phyloP scores from a whole-genome alignment of 2,888 invertebrate genomes.

The Scaptodrosophila latifasciaeformis region DNA sequence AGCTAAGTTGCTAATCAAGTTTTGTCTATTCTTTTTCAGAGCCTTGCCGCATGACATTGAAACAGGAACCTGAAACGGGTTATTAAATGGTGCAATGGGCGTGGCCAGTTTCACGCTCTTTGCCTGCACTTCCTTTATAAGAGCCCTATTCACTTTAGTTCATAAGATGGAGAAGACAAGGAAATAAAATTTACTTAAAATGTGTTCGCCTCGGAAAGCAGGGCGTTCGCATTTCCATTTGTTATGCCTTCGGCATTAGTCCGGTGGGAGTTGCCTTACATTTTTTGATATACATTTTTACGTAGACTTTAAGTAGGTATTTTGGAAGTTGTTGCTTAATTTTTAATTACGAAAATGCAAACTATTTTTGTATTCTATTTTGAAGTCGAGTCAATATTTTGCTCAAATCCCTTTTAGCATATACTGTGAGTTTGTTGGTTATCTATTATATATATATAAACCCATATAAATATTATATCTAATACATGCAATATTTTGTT shows the following conservation, averaged over 20 bases:
- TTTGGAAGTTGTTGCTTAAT: slow-evolving; percentile 65
- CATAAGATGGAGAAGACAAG: too few relatives aligned
- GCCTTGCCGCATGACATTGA: slow-evolving; percentile 72
- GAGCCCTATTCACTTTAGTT: not conserved
- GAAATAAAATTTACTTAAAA: slow-evolving; percentile 51
- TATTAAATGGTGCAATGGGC: slow-evolving; percentile 61
- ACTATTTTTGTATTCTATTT: slow-evolving; percentile 5
- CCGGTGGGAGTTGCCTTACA: not conserved
- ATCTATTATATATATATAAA: slow-evolving; percentile 24
- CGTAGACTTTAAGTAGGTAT: slow-evolving; percentile 57
- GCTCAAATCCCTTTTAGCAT: slow-evolving; percentile 45
- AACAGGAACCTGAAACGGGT: slow-evolving; percentile 75
- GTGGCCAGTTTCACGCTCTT: too few relatives aligned
- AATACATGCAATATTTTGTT: slow-evolving; percentile 59
- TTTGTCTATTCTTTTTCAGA: slow-evolving; percentile 40
- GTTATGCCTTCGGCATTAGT: slow-evolving; percentile 45
- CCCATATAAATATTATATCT: slow-evolving; percentile 4
- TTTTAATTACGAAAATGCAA: slow-evolving; percentile 28
- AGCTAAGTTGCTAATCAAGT: not conserved
- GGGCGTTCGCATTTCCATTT: slow-evolving; percentile 17
- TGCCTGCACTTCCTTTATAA: too few relatives aligned
- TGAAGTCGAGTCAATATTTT: slow-evolving; percentile 50
- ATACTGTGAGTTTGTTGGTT: slow-evolving; percentile 42
- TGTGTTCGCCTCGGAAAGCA: slow-evolving; percentile 11
- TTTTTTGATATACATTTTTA: slow-evolving; percentile 54